phyloP scores from a whole-genome alignment of 2,113 vertebrate genomes.

The Podilymbus podiceps region DNA sequence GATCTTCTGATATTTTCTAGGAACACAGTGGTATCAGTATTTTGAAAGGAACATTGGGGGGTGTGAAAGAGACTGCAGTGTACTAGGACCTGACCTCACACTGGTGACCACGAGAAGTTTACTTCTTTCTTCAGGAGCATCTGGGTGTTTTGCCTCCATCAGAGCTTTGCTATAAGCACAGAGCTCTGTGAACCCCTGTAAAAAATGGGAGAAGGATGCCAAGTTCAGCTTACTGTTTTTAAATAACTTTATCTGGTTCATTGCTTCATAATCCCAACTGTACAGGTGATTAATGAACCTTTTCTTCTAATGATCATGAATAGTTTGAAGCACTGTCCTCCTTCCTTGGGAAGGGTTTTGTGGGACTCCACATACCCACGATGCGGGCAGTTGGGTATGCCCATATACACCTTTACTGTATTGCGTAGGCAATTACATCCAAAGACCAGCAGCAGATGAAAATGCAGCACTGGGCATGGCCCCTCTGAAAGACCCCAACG shows the following conservation, averaged over 20 bases:
- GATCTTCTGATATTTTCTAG: constrained; percentile 25
- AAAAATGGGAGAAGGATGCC: background rate
- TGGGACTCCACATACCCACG: fast-evolving
- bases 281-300: background rate
- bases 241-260: background rate
- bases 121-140: background rate
- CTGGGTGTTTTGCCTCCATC: background rate
- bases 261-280: background rate
- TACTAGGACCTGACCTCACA: background rate
- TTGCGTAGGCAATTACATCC: background rate
- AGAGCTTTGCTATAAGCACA: background rate
- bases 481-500: background rate
- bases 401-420: background rate
- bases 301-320: background rate
- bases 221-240: background rate
- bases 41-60: background rate
- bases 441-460: background rate
- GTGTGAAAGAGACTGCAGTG: background rate
- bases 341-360: background rate
- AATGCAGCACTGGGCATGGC: background rate
- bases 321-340: background rate
- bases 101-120: background rate
- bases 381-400: background rate
- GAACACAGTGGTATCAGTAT: background rate
- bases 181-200: background rate